phyloP scores from a whole-genome alignment of 1,140 invertebrate species.

The Matsumurasca onukii region DNA sequence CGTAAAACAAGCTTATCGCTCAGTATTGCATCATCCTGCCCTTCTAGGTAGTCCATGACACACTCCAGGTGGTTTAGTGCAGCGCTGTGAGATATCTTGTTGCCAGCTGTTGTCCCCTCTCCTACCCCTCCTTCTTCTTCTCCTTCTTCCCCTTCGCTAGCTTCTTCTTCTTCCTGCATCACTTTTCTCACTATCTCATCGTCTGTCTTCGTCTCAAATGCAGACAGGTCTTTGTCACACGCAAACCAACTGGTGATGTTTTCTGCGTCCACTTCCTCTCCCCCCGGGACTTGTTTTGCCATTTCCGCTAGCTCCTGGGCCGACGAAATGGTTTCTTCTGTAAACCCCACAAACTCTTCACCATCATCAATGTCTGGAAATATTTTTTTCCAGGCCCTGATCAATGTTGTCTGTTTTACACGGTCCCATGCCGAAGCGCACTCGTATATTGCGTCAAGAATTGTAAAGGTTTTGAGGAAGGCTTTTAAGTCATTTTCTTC shows the following conservation, averaged over 20 bases:
- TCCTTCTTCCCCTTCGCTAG: neutral
- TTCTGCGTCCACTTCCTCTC: neutral
- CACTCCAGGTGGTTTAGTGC: too few species aligned
- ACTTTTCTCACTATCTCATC: too few species aligned
- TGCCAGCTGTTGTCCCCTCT: too few species aligned
- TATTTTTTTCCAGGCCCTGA: neutral
- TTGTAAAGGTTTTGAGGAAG: conserved; percentile 27
- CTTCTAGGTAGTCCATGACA: too few species aligned
- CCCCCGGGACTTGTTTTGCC: neutral
- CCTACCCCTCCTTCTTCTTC: neutral
- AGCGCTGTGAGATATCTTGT: too few species aligned
- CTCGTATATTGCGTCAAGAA: conserved; percentile 1
- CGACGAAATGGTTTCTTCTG: neutral
- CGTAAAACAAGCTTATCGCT: too few species aligned
- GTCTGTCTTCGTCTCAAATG: too few species aligned
- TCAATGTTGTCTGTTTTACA: conserved; percentile 10
- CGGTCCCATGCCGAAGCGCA: conserved; percentile 40
- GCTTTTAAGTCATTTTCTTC: conserved; percentile 9
- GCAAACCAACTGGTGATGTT: neutral
- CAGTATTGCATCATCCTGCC: too few species aligned
- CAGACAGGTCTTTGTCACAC: neutral
- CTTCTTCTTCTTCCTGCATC: neutral
- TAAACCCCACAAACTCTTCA: neutral
- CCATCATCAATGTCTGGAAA: neutral
- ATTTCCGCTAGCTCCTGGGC: neutral